phyloP scores from a whole-genome alignment of 1,140 invertebrate species.

The Brachionus angularis region DNA sequence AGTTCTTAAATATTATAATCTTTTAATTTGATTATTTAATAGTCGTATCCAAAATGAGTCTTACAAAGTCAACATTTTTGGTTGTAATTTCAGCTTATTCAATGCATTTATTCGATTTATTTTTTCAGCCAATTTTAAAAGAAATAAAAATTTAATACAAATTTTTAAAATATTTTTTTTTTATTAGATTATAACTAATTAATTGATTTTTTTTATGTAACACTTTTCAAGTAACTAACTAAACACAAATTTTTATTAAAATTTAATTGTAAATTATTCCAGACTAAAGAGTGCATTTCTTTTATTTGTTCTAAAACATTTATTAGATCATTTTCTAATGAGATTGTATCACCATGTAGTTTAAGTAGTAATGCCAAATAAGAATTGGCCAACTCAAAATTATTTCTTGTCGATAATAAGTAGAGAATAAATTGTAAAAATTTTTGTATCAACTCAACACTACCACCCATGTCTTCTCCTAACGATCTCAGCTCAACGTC shows the following conservation, averaged over 20 bases:
- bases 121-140: too few species aligned
- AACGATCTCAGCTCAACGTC: slow-evolving; percentile 83
- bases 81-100: too few species aligned
- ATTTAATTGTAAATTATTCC: slow-evolving; percentile 67
- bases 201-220: too few species aligned
- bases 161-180: too few species aligned
- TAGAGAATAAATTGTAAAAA: slow-evolving; percentile 73
- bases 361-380: slow-evolving; percentile 88
- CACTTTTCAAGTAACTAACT: slow-evolving; percentile 56
- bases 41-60: too few species aligned
- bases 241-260: slow-evolving; percentile 74
- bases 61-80: too few species aligned
- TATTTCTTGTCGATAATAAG: slow-evolving; percentile 69
- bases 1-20: too few species aligned
- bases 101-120: too few species aligned
- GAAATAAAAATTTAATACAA: too few species aligned
- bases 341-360: slow-evolving; percentile 68
- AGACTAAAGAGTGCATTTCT: slow-evolving; percentile 63
- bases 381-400: slow-evolving; percentile 87
- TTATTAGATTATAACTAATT: too few species aligned
- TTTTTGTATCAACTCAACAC: slow-evolving; percentile 66
- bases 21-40: too few species aligned
- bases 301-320: slow-evolving; percentile 64
- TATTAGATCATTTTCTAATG: slow-evolving; percentile 62
- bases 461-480: slow-evolving; percentile 67